Percentiles rank a stretch among this genome's conserved stretches.
Evolutionary conservation across 2,888 invertebrate species (phyloP).

Genomic region (Dendrolimus houi): DNA sequence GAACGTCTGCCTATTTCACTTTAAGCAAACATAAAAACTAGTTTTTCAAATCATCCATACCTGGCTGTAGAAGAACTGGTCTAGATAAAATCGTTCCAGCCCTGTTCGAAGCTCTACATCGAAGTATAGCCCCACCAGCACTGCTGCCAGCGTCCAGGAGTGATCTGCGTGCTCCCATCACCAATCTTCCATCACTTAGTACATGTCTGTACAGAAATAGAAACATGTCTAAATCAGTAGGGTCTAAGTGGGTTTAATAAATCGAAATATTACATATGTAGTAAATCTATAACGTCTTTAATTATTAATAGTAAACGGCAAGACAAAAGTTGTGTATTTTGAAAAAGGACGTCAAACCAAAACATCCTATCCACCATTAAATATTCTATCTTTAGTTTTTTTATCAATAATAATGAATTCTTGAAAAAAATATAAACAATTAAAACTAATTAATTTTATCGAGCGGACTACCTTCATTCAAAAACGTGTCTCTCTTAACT

Average conservation of each 20-base stretch:
- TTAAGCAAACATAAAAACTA: background rate
- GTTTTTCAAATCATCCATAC: conserved; percentile 22
- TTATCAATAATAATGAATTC: no score
- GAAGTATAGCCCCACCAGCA: conserved; percentile 45
- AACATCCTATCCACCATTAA: no score
- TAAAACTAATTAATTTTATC: no score
- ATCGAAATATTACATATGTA: no score
- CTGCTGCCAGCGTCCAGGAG: conserved; percentile 57
- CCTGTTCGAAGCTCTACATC: conserved; percentile 59
- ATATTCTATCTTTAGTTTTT: no score
- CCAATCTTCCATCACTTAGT: conserved; percentile 51
- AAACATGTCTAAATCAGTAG: background rate
- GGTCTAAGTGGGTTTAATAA: no score
- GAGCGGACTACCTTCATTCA: no score
- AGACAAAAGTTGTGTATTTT: background rate
- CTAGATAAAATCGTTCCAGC: conserved; percentile 57
- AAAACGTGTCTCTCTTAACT: no score
- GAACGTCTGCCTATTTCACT: no score
- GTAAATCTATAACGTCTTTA: no score
- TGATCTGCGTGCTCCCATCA: conserved; percentile 58
- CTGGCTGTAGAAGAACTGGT: conserved; percentile 60
- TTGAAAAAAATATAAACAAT: no score
- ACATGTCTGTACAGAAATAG: conserved; percentile 42
- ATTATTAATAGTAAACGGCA: no score
- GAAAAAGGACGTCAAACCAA: conserved; percentile 1